phyloP scores from a whole-genome alignment of 1,140 invertebrate genomes.

The Thaumetopoea pityocampa region DNA sequence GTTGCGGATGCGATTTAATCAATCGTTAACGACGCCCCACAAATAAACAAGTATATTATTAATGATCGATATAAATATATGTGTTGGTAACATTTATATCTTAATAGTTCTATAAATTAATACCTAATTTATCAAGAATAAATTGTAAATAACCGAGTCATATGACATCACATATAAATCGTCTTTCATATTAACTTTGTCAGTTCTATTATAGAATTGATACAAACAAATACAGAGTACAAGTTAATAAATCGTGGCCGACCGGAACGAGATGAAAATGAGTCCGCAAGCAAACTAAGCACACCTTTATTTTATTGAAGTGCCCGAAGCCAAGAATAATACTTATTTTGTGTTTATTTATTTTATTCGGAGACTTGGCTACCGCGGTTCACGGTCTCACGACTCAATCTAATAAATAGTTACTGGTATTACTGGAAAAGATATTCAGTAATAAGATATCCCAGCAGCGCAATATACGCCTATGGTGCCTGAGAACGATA shows the following conservation, averaged over 20 bases:
- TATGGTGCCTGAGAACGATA: slow-evolving; percentile 32
- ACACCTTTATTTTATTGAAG: slow-evolving; percentile 30
- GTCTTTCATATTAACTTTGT: neutral
- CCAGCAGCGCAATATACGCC: slow-evolving; percentile 48
- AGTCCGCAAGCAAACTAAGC: slow-evolving; percentile 13
- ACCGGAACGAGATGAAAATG: slow-evolving; percentile 2
- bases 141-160: slow-evolving; percentile 8
- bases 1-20: slow-evolving; percentile 41
- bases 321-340: slow-evolving; percentile 18
- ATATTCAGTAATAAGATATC: slow-evolving; percentile 63
- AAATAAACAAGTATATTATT: slow-evolving; percentile 34
- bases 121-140: slow-evolving; percentile 12
- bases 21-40: slow-evolving; percentile 32
- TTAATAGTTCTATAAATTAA: no score
- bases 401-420: slow-evolving; percentile 70
- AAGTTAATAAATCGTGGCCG: slow-evolving; percentile 7
- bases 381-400: slow-evolving; percentile 53
- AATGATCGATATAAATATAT: slow-evolving; percentile 19
- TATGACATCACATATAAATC: slow-evolving; percentile 11
- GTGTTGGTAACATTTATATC: slow-evolving; percentile 14
- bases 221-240: slow-evolving; percentile 13
- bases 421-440: slow-evolving; percentile 45
- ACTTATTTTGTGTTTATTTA: slow-evolving; percentile 52
- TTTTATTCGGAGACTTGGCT: slow-evolving; percentile 38
- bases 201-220: slow-evolving; percentile 4